Conservation (phyloP, 1,140 invertebrate species). For the Tetragnatha versicolor region DNA sequence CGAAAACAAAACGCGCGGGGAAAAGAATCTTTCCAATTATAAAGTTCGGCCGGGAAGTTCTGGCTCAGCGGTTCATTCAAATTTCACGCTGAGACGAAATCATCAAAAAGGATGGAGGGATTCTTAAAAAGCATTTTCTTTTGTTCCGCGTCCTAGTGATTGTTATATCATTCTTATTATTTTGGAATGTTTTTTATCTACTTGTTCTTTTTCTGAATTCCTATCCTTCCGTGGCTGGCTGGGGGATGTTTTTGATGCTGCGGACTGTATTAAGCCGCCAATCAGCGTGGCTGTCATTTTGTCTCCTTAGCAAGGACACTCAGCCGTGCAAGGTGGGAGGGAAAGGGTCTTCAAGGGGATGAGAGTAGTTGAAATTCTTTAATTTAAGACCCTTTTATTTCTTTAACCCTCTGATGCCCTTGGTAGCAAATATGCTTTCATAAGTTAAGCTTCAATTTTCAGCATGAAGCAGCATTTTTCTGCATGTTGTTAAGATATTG, state of each 20-base stretch:
- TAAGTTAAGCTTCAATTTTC: no score
- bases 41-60: slow-evolving; percentile 29
- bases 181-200: neutral
- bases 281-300: slow-evolving; percentile 50
- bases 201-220: slow-evolving; percentile 8
- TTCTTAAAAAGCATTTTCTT: slow-evolving; percentile 29
- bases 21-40: slow-evolving; percentile 39
- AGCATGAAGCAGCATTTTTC: no score
- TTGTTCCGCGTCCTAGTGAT: slow-evolving; percentile 35
- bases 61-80: slow-evolving; percentile 43
- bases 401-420: no score
- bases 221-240: slow-evolving; percentile 23
- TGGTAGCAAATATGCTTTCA: no score
- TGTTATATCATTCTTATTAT: slow-evolving; percentile 38
- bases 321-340: slow-evolving; percentile 19
- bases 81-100: slow-evolving; percentile 52
- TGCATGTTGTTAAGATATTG: no score
- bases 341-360: neutral
- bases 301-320: slow-evolving; percentile 44
- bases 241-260: slow-evolving; percentile 43
- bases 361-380: no score
- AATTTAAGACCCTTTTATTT: no score
- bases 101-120: slow-evolving; percentile 20
- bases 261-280: slow-evolving; percentile 45
- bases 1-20: neutral